phyloP scores from a whole-genome alignment of 37 sponge, comb jelly and placozoan species.

The Halichondria panicea region DNA sequence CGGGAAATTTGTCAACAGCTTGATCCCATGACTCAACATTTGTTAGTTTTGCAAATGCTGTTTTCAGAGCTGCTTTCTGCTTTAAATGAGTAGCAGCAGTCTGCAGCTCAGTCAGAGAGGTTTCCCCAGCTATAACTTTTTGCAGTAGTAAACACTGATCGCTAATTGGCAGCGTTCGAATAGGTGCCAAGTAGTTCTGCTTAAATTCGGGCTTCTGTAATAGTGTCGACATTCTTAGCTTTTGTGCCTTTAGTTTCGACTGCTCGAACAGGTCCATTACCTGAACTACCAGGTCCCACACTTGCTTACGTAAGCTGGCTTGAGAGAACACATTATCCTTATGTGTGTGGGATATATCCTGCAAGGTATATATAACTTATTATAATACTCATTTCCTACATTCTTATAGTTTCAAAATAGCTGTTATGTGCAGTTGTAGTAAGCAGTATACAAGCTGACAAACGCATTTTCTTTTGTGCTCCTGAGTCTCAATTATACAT shows the following conservation, averaged over 20 bases:
- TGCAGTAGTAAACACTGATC: background rate
- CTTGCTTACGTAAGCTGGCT: background rate
- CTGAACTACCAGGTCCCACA: slow-evolving; percentile 21
- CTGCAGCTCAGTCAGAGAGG: slow-evolving; percentile 16
- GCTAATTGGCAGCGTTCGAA: background rate
- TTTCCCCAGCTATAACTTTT: background rate
- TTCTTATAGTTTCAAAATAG: background rate
- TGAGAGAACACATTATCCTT: slow-evolving; percentile 11
- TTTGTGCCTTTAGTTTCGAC: slow-evolving; percentile 15
- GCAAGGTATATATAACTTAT: background rate
- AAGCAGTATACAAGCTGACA: too few species aligned
- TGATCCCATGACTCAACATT: slow-evolving; percentile 23
- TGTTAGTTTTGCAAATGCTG: slow-evolving; percentile 11
- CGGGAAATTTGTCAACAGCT: slow-evolving; percentile 4
- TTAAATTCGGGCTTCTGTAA: slow-evolving; percentile 6
- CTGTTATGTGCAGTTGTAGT: too few species aligned
- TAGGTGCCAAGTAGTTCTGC: slow-evolving; percentile 16
- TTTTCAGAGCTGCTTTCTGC: background rate
- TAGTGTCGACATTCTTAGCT: background rate
- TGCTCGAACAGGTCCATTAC: slow-evolving; percentile 23
- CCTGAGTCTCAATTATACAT: background rate
- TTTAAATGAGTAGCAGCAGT: background rate
- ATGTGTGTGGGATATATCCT: slow-evolving; percentile 11
- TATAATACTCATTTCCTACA: background rate
- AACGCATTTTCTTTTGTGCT: too few species aligned